Conservation (phyloP, 1,140 invertebrate species). For the Bombyx mandarina region DNA sequence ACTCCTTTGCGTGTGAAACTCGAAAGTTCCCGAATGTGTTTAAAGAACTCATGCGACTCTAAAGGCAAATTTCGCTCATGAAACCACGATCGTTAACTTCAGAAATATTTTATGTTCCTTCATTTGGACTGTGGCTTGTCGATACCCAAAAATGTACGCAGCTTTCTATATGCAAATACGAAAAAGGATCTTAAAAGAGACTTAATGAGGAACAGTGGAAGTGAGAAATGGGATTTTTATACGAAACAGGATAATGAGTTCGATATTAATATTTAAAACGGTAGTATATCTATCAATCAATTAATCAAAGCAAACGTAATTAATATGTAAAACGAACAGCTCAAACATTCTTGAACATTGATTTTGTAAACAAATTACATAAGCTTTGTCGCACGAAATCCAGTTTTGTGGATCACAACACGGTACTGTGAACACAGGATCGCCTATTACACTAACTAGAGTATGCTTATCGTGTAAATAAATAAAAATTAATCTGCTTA, state of each 20-base stretch:
- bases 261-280: too few relatives aligned
- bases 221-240: background rate
- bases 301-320: constrained; percentile 1
- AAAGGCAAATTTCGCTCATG: constrained; percentile 28
- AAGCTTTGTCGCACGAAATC: too few relatives aligned
- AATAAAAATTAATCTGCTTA: too few relatives aligned
- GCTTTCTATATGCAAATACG: constrained; percentile 30
- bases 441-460: too few relatives aligned
- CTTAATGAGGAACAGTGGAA: background rate
- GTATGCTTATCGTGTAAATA: too few relatives aligned
- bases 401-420: too few relatives aligned
- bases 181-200: constrained; percentile 4
- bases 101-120: constrained; percentile 44
- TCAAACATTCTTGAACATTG: too few relatives aligned
- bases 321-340: background rate
- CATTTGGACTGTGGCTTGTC: constrained; percentile 13
- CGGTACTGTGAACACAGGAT: too few relatives aligned
- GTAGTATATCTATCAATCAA: constrained; percentile 3
- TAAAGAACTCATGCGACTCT: constrained; percentile 35
- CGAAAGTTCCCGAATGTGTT: constrained; percentile 55
- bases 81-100: constrained; percentile 38
- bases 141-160: constrained; percentile 16
- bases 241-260: too few relatives aligned
- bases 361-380: too few relatives aligned
- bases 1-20: constrained; percentile 26